These are phyloP conservation scores for Phylloscopus collybita DNA, from an alignment of 2,797 vertebrate species.

Conservation along the genomic window DNA sequence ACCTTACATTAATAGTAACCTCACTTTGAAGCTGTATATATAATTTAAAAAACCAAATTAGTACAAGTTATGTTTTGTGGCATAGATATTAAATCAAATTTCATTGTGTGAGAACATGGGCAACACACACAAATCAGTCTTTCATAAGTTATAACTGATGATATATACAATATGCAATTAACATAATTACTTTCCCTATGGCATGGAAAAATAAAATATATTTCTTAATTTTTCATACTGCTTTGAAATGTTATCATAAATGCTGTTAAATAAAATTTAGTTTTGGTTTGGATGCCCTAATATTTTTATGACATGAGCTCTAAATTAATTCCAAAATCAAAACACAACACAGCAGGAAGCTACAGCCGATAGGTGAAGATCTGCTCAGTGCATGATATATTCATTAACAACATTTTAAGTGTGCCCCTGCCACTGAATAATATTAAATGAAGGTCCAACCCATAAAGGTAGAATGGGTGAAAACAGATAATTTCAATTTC, in stretches of 20 bases:
- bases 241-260: slow-evolving; percentile 15
- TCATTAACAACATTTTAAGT: slow-evolving; percentile 63
- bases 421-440: background rate
- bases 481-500: background rate
- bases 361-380: slow-evolving; percentile 41
- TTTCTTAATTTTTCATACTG: slow-evolving; percentile 28
- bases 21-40: background rate
- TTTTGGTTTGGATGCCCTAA: slow-evolving; percentile 12
- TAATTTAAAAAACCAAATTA: background rate
- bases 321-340: slow-evolving; percentile 16
- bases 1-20: background rate
- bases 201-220: background rate
- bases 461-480: background rate
- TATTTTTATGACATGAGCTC: background rate
- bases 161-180: slow-evolving; percentile 10
- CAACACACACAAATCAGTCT: background rate
- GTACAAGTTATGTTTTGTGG: background rate
- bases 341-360: slow-evolving; percentile 20
- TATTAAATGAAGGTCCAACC: slow-evolving; percentile 37
- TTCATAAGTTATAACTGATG: background rate
- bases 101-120: background rate
- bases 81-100: background rate
- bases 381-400: slow-evolving; percentile 17
- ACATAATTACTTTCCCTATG: background rate
- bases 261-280: background rate